Evolutionary conservation across 2,113 vertebrate species (phyloP).

Genomic region (Tyto alba): DNA sequence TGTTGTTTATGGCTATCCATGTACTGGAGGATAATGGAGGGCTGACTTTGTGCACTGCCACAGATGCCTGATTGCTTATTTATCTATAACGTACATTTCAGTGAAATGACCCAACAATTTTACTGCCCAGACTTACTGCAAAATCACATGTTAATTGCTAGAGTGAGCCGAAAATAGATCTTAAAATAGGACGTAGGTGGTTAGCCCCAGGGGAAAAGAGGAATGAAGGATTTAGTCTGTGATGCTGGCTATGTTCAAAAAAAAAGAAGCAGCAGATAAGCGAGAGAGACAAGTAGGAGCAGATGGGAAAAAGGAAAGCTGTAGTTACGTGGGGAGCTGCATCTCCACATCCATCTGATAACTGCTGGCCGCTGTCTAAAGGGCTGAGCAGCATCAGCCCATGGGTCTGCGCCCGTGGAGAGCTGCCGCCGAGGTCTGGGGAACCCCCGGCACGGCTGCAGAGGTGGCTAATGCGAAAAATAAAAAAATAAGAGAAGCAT

Average conservation of each 20-base stretch:
- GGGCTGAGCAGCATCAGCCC: not conserved
- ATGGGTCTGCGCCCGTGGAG: fast-evolving
- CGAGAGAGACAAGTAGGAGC: not conserved
- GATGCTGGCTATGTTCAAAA: not conserved
- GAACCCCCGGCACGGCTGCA: fast-evolving
- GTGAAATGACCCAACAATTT: not conserved
- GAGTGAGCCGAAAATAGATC: constrained; percentile 1
- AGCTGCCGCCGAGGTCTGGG: not conserved
- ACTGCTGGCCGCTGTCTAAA: fast-evolving
- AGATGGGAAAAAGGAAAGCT: not conserved
- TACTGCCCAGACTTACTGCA: not conserved
- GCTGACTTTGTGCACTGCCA: not conserved
- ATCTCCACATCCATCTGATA: not conserved
- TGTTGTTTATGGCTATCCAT: not conserved
- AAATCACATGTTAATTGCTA: not conserved
- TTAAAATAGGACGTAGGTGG: constrained; percentile 1
- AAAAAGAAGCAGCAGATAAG: not conserved
- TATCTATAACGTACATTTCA: not conserved
- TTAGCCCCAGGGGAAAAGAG: not conserved
- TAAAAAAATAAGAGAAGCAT: fast-evolving
- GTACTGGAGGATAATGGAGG: not conserved
- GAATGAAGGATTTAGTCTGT: not conserved
- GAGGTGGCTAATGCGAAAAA: not conserved
- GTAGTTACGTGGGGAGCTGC: not conserved
- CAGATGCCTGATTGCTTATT: not conserved